Conservation (phyloP, 2,797 vertebrate genomes). For the Octomys mimax region DNA sequence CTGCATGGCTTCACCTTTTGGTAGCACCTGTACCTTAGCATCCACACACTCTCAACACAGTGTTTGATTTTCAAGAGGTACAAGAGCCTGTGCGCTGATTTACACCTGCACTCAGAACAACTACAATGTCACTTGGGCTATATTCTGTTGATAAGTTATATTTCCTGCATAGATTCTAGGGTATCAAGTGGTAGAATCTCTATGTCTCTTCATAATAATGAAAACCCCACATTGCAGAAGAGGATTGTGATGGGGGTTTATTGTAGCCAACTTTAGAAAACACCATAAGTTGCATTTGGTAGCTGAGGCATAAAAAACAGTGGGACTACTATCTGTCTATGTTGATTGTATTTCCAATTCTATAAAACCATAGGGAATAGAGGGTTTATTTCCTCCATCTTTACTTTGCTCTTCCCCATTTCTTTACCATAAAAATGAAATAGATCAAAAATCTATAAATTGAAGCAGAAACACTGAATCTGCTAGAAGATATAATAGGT, state of each 20-base stretch:
- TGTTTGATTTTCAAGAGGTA: not conserved
- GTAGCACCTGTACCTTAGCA: not conserved
- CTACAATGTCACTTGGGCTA: not conserved
- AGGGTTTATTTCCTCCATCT: not conserved
- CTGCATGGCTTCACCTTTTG: not conserved
- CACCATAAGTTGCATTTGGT: fast-evolving
- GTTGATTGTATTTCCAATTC: slow-evolving; percentile 7
- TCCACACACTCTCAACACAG: not conserved
- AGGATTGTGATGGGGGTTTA: not conserved
- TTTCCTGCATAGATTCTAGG: not conserved
- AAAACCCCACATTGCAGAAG: not conserved
- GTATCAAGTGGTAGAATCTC: not conserved
- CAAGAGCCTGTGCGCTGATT: not conserved
- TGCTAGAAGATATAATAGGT: not conserved
- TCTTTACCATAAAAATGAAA: not conserved
- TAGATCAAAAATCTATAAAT: not conserved
- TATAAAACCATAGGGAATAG: not conserved
- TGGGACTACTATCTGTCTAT: not conserved
- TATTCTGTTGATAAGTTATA: not conserved
- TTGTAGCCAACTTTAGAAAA: not conserved
- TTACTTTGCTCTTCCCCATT: fast-evolving
- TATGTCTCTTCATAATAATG: no score
- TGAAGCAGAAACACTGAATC: not conserved
- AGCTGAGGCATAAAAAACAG: not conserved
- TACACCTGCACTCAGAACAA: not conserved